Percentiles rank a stretch among this genome's conserved stretches.
Conservation (phyloP, 2,888 invertebrate species). For the Peribatodes rhomboidaria region DNA sequence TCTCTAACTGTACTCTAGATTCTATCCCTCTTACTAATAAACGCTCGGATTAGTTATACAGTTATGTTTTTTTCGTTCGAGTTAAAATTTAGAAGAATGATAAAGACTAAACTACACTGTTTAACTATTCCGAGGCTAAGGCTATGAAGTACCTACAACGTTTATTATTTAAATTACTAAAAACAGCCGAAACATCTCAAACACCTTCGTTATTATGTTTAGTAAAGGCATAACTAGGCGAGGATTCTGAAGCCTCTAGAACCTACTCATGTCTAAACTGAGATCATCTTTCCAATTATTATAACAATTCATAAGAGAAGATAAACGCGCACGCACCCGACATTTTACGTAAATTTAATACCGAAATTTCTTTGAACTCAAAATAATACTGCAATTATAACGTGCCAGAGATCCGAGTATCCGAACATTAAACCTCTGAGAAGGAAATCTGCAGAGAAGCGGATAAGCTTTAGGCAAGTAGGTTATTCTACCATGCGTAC, state of each 20-base stretch:
- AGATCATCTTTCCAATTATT: conserved; percentile 53
- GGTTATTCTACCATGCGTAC: not conserved
- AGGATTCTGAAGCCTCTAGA: conserved; percentile 54
- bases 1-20: too few relatives aligned
- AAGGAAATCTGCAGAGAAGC: conserved; percentile 9
- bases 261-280: conserved; percentile 56
- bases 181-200: too few relatives aligned
- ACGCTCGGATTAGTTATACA: too few relatives aligned
- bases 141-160: too few relatives aligned
- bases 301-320: conserved; percentile 57
- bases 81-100: too few relatives aligned
- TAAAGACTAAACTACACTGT: too few relatives aligned
- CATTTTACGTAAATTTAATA: conserved; percentile 57
- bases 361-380: conserved; percentile 65
- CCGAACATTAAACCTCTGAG: conserved; percentile 51
- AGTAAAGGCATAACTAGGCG: not conserved
- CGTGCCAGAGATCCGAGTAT: conserved; percentile 57
- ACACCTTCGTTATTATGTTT: not conserved
- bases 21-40: too few relatives aligned
- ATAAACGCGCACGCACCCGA: conserved; percentile 54
- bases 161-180: too few relatives aligned
- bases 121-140: too few relatives aligned
- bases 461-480: not conserved
- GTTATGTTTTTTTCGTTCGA: too few relatives aligned
- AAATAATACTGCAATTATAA: conserved; percentile 61